Base-by-base conservation (phyloP, 2,113 vertebrate genomes). In the Suricata suricatta region DNA sequence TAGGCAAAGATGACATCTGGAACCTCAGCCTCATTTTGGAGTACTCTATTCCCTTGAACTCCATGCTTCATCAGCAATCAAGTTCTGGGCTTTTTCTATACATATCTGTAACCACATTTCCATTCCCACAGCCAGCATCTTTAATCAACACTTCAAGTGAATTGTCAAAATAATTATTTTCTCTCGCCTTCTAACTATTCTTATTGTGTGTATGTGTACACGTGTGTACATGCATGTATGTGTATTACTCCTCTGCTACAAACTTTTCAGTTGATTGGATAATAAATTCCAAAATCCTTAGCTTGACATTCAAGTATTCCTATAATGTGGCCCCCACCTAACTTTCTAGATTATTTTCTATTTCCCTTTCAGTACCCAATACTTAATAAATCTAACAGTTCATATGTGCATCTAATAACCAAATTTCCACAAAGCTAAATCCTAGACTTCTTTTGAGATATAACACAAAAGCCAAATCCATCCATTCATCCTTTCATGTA, bases 241-340 rank as follows among this genome's bases (percentile, higher is more conserved):
- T 63, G 33, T 5, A 27, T 81, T 44, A 74, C 13, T 88, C 47
- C 23, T 79, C 50, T 83, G 60, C n/a, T 85, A 63, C 66, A 95
- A 85, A 47, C 5, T 54, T 60, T 81, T 81, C 54, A 90, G 47
- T 3, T 94, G 64, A 88, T 38, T 68, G 27, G 27, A 31, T 19
- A 91, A 77, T 33, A 76, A 85, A 92, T 79, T 69, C 19, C 60
- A 91, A 93, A 95, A 88, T 66, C 64, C 21, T 80, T 57, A 88
- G 63, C 16, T 6, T 81, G 44, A 33, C n/a, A 90, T 57, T 93
- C 14, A 93, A 93, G 21, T 90, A 33, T 68, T 97, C 41, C 79
- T 63, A 29, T 74, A 60, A 82, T 4, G 38, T 86, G 33, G 74
- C 15, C 19, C 33, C 76, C 72, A 57, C 6, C 72, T 81, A 38